Evolutionary conservation across 1,140 invertebrate species (phyloP), one percentile per base, ranked within the genome.

Genomic region (Rhizoglyphus robini): DNA sequence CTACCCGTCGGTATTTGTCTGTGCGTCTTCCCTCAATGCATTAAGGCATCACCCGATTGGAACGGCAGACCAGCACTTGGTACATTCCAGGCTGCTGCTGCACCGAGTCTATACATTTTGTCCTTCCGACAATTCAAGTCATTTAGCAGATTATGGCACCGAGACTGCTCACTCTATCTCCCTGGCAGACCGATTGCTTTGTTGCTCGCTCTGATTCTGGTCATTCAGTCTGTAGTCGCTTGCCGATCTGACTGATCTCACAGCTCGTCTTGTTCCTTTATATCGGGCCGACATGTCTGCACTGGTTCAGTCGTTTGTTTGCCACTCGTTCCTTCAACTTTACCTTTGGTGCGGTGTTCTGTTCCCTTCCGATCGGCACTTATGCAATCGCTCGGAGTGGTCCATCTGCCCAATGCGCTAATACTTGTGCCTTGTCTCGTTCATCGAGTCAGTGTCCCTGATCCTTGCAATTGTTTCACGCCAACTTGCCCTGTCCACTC

Each of bases 101-200:
- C 51, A 27, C 8, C 51, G 8, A 32, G 8, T 48, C 15, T 48
- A 60, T 13, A 27, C 23, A 36, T 60, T 27, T 60, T 60, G 58
- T 60, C 58, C 58, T 60, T 36, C 13, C 58, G 27, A 60, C 20
- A 5, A 23, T 27, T n/a, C 13, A 15, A 60, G 51, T 54, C 51
- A 54, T 54, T 54, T 54, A 54, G 20, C 51, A 54, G 51, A 54
- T 54, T 54, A 54, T 54, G 51, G 51, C 31, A 32, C 51, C 51
- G 51, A 54, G 51, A 54, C 51, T 54, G 51, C 51, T 54, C 51
- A 8, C 8, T 54, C 41, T 46, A 46, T 23, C 41, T 46, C n/a
- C n/a, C n/a, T n/a, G n/a, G n/a, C n/a, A n/a, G n/a, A n/a, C n/a
- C n/a, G n/a, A n/a, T n/a, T n/a, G n/a, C n/a, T n/a, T n/a, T n/a